Base-by-base conservation (phyloP, 1,140 invertebrate genomes). In the Zaprionus kolodkinae region DNA sequence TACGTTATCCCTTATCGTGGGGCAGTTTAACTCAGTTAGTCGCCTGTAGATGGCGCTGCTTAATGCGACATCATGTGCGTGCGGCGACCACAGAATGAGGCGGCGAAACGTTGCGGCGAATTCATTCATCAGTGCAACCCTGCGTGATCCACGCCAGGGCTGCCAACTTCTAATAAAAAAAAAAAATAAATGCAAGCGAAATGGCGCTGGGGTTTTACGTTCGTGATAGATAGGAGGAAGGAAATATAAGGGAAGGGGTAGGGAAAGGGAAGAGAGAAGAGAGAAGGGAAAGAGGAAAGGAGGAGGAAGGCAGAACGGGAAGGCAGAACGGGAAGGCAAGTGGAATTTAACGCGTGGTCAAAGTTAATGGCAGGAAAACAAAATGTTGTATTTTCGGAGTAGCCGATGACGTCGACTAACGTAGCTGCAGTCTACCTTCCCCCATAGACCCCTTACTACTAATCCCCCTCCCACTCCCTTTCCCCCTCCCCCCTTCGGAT, bases 301-400 rank as follows among this genome's bases (percentile, higher is more conserved):
- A 38, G 12, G 6, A 27, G 17, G 30, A 36, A 3, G 1, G 15
- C 15, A 10, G 11, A 3, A 10, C 11, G 35, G 25, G 25, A 27
- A 1, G 3, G n/a, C n/a, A 21, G 21, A 21, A 21, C 21, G 21
- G 38, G 13, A 5, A 40, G 13, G 13, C 5, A 12, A 13, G 11
- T 38, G 36, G 30, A 13, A 36, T 60, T 55, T 68, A 33, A 60
- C 56, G 71, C 50, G 33, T 63, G 59, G 50, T 63, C 72, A 64
- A 57, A 71, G 67, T 65, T 71, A 75, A 78, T 65, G 40, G 61
- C 56, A 38, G 70, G 17, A 52, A 57, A 73, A 66, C 78, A 73
- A 77, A 73, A 73, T 77, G 59, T 79, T 79, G 63, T 68, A 72
- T 72, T 71, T 78, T 30, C 21, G 55, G 35, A 63, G 56, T 56